phyloP scores from a whole-genome alignment of 2,113 vertebrate species.

The Brachypteracias leptosomus region DNA sequence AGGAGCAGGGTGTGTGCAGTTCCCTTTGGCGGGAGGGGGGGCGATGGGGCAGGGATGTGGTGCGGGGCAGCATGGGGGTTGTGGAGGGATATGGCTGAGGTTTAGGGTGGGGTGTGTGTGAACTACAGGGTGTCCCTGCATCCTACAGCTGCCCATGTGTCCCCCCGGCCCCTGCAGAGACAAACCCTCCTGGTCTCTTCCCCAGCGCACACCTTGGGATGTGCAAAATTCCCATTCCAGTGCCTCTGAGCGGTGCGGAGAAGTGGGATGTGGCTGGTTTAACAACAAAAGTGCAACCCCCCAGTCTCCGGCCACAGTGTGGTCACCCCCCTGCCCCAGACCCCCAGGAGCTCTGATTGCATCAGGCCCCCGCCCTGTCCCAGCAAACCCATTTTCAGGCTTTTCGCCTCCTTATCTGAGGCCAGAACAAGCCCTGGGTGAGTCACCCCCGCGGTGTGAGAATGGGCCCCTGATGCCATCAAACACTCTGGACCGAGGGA shows the following conservation, averaged over 20 bases:
- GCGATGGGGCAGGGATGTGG: no score
- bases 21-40: background rate
- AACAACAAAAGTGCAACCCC: no score
- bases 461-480: background rate
- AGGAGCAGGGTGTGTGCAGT: background rate
- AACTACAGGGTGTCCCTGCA: background rate
- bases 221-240: background rate
- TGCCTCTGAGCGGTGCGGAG: fast-evolving
- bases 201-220: background rate
- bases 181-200: background rate
- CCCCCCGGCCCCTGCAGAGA: fast-evolving
- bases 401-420: slow-evolving; percentile 17
- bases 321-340: background rate
- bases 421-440: background rate
- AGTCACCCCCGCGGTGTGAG: background rate
- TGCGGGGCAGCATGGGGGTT: no score
- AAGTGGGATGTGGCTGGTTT: fast-evolving
- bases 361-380: background rate
- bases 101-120: background rate
- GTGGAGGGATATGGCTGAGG: background rate
- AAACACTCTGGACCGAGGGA: background rate
- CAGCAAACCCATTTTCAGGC: background rate
- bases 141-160: fast-evolving
- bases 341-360: background rate
- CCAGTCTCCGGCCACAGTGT: fast-evolving